Percentiles rank a stretch among this genome's conserved stretches.
These are phyloP conservation scores for Ariolimax columbianus DNA, from an alignment of 2,888 invertebrate genomes.

Conservation along the genomic window DNA sequence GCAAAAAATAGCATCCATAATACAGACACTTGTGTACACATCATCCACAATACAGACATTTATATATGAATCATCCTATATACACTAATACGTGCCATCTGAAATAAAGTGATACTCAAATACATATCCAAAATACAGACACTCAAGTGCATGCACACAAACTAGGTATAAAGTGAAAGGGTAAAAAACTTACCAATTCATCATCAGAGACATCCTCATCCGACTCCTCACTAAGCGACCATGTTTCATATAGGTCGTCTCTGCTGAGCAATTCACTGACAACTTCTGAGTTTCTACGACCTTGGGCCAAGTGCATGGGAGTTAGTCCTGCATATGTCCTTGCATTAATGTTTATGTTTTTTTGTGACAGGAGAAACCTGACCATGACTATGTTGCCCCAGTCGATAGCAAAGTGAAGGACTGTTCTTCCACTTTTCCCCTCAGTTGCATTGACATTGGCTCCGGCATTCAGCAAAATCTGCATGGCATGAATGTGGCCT, in stretches of 20 bases:
- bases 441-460: slow-evolving; percentile 88
- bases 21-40: too few relatives aligned
- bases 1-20: too few relatives aligned
- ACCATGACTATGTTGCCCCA: slow-evolving; percentile 60
- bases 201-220: slow-evolving; percentile 55
- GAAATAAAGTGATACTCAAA: too few relatives aligned
- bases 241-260: slow-evolving; percentile 58
- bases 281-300: slow-evolving; percentile 59
- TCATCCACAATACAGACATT: too few relatives aligned
- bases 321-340: slow-evolving; percentile 67
- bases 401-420: slow-evolving; percentile 70
- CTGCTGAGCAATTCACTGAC: slow-evolving; percentile 55
- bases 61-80: too few relatives aligned
- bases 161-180: not conserved
- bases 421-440: slow-evolving; percentile 70
- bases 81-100: too few relatives aligned
- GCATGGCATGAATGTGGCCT: slow-evolving; percentile 86
- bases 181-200: slow-evolving; percentile 53
- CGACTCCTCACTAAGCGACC: slow-evolving; percentile 42
- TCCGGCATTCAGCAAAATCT: slow-evolving; percentile 86
- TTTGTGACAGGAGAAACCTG: slow-evolving; percentile 57
- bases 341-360: slow-evolving; percentile 60
- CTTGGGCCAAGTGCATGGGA: slow-evolving; percentile 65
- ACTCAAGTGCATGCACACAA: not conserved
- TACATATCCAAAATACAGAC: not conserved